Evolutionary conservation across 1,140 invertebrate genomes (phyloP).

Genomic region (Drosophila baimaii): DNA sequence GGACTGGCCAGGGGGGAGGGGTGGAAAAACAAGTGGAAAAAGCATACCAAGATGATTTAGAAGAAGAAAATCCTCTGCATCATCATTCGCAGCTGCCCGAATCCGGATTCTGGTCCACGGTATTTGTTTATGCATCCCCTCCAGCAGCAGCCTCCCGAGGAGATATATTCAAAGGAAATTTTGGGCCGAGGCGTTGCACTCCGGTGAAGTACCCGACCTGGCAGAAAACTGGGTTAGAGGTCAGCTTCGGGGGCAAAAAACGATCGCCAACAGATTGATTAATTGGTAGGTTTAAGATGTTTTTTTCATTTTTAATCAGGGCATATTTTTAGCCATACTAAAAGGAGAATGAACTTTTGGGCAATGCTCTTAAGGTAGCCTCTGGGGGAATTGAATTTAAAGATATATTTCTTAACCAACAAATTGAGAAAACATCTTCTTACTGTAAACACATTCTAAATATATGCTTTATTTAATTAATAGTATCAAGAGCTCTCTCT

Average conservation of each 20-base stretch:
- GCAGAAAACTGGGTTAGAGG: conserved; percentile 33
- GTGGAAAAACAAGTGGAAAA: conserved; percentile 1
- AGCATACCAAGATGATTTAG: conserved; percentile 23
- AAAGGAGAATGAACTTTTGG: conserved; percentile 1
- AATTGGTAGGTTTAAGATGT: no score
- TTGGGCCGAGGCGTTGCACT: conserved; percentile 12
- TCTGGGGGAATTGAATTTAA: no score
- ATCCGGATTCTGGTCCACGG: not conserved
- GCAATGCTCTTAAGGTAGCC: not conserved
- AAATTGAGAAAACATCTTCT: no score
- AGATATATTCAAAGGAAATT: conserved; percentile 28
- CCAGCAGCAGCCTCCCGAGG: no score
- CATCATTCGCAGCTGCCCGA: conserved; percentile 38
- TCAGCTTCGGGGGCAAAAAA: conserved; percentile 8
- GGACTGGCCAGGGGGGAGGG: conserved; percentile 3
- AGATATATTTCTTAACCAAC: no score
- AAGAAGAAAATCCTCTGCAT: conserved; percentile 49
- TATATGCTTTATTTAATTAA: not conserved
- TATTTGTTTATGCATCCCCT: conserved; percentile 55
- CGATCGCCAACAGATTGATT: not conserved
- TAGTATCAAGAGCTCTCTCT: not conserved
- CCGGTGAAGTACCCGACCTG: no score
- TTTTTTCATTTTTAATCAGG: no score
- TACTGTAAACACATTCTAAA: not conserved
- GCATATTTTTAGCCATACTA: not conserved